These are phyloP conservation scores for Gandaritis pyraliata DNA, from an alignment of 2,888 invertebrate genomes.

Conservation along the genomic window DNA sequence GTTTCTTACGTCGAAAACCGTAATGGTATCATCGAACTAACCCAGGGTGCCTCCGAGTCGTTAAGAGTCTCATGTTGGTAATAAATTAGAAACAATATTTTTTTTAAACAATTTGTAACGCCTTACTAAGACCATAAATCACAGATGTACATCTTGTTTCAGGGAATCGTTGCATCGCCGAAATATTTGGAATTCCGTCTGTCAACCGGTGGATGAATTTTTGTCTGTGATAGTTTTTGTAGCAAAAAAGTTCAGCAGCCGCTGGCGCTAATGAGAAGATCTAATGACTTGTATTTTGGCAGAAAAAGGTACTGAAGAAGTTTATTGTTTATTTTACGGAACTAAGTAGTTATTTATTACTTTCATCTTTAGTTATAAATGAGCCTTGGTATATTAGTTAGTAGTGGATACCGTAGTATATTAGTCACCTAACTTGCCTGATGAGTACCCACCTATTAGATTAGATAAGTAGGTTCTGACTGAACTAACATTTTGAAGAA, in stretches of 20 bases:
- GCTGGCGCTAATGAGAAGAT: constrained; percentile 71
- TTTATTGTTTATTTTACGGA: constrained; percentile 32
- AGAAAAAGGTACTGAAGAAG: constrained; percentile 27
- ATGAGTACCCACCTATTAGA: too few species aligned
- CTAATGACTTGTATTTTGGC: constrained; percentile 37
- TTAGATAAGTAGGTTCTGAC: too few species aligned
- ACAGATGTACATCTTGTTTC: constrained; percentile 73
- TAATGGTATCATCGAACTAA: constrained; percentile 38
- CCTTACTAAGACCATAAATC: constrained; percentile 73
- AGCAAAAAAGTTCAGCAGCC: constrained; percentile 47
- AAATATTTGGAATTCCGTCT: constrained; percentile 79
- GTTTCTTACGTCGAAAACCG: constrained; percentile 50
- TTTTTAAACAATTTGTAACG: constrained; percentile 77
- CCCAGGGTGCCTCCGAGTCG: constrained; percentile 47
- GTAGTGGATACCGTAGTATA: neutral
- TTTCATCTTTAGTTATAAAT: neutral
- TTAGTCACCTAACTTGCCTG: neutral
- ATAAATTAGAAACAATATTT: constrained; percentile 64
- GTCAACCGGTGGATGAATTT: constrained; percentile 72
- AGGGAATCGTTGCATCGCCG: constrained; percentile 74
- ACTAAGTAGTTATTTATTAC: constrained; percentile 7
- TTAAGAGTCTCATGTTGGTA: constrained; percentile 51
- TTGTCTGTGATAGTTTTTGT: constrained; percentile 65
- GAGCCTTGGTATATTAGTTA: neutral
- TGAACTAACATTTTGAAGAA: too few species aligned